Conservation (phyloP, 2,888 invertebrate genomes). For the Oxyscelio sp. region DNA sequence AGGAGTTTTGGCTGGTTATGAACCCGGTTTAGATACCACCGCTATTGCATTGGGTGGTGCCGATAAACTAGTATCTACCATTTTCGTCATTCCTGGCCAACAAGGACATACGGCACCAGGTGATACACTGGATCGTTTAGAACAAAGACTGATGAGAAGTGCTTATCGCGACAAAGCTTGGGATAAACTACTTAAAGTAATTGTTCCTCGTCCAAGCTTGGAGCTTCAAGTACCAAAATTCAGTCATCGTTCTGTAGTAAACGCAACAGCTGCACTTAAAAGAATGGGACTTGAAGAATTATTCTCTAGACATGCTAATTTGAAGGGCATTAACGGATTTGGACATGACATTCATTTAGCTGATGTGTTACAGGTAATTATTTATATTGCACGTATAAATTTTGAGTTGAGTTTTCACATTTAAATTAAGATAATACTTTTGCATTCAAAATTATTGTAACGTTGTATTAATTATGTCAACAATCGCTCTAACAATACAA, state of each 20-base stretch:
- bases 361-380: slow-evolving; percentile 92
- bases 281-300: slow-evolving; percentile 95
- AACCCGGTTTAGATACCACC: slow-evolving; percentile 95
- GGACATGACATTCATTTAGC: slow-evolving; percentile 94
- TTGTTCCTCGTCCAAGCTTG: too few relatives aligned
- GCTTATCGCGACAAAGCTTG: too few relatives aligned
- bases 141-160: slow-evolving; percentile 91
- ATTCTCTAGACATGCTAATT: slow-evolving; percentile 93
- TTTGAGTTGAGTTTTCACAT: too few relatives aligned
- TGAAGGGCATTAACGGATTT: slow-evolving; percentile 94
- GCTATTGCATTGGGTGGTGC: slow-evolving; percentile 93
- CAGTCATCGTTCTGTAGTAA: slow-evolving; percentile 94
- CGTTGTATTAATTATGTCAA: too few relatives aligned
- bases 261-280: slow-evolving; percentile 93
- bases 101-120: slow-evolving; percentile 94
- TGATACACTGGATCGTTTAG: slow-evolving; percentile 93
- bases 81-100: slow-evolving; percentile 95
- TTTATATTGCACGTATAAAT: too few relatives aligned
- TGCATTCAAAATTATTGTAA: too few relatives aligned
- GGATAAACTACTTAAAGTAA: too few relatives aligned
- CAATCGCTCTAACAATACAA: too few relatives aligned
- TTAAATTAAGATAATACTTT: too few relatives aligned
- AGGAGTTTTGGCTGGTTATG: slow-evolving; percentile 95
- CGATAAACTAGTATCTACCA: slow-evolving; percentile 92
- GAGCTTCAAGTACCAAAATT: slow-evolving; percentile 95